phyloP scores from a whole-genome alignment of 2,888 invertebrate genomes.

The Nephrocerus scutellatus region DNA sequence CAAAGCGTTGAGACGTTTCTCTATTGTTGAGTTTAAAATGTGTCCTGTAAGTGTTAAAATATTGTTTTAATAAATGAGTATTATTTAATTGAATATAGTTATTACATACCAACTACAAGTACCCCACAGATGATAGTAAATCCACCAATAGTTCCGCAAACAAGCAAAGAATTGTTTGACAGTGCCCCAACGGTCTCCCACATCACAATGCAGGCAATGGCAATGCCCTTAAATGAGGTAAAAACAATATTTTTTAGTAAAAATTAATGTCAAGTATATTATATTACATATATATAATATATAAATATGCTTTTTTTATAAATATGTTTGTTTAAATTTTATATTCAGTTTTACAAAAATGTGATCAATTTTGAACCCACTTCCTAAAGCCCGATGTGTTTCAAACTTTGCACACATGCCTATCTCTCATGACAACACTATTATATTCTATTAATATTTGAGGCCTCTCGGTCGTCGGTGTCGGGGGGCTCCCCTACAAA shows the following conservation, averaged over 20 bases:
- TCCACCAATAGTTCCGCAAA: constrained; percentile 41
- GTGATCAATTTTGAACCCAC: too few relatives aligned
- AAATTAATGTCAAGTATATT: not conserved
- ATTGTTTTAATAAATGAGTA: not conserved
- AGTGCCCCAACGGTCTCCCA: constrained; percentile 31
- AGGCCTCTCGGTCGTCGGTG: too few relatives aligned
- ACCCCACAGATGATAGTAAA: constrained; percentile 40
- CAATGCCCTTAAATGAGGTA: constrained; percentile 31
- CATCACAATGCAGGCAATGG: constrained; percentile 40
- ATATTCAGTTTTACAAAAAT: too few relatives aligned
- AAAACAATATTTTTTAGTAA: not conserved
- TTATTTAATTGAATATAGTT: not conserved
- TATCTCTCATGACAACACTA: too few relatives aligned
- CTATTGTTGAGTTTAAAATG: constrained; percentile 36
- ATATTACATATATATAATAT: constrained; percentile 1
- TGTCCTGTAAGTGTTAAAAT: constrained; percentile 30
- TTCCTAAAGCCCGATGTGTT: too few relatives aligned
- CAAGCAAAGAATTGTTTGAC: constrained; percentile 31
- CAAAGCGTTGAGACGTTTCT: constrained; percentile 42
- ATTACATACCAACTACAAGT: constrained; percentile 34
- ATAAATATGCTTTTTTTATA: not conserved
- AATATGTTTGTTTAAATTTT: not conserved
- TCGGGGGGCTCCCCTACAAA: too few relatives aligned
- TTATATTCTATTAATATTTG: too few relatives aligned
- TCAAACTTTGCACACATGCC: too few relatives aligned